These are phyloP conservation scores for Polydrusus pterygomalis DNA, from an alignment of 2,888 invertebrate genomes.

Conservation along the genomic window DNA sequence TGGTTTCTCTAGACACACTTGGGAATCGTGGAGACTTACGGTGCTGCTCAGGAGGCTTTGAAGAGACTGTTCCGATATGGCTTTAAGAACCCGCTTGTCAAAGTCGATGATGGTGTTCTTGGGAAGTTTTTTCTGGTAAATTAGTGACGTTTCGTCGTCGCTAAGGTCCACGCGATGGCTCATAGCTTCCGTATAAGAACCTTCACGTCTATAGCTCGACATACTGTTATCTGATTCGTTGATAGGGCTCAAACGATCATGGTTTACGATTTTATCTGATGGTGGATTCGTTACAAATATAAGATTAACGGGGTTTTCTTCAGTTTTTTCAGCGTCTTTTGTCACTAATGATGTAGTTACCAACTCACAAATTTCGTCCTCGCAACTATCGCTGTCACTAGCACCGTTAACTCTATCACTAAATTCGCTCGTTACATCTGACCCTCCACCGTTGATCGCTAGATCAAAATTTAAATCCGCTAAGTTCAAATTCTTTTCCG, in stretches of 20 bases:
- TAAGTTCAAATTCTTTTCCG: constrained; percentile 71
- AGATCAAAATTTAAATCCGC: constrained; percentile 63
- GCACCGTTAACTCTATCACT: constrained; percentile 11
- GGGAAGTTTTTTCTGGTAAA: constrained; percentile 72
- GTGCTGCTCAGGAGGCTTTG: constrained; percentile 64
- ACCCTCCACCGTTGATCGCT: constrained; percentile 4
- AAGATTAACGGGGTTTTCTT: neutral
- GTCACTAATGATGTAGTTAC: neutral
- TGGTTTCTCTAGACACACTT: constrained; percentile 39
- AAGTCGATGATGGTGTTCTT: constrained; percentile 67
- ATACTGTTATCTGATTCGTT: constrained; percentile 46
- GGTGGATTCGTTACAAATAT: neutral
- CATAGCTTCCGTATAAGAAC: constrained; percentile 71
- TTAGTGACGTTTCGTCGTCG: constrained; percentile 75
- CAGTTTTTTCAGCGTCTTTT: neutral
- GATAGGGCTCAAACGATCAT: constrained; percentile 16
- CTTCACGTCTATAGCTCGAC: constrained; percentile 67
- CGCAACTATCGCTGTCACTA: neutral
- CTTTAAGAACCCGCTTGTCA: constrained; percentile 68
- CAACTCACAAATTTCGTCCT: constrained; percentile 4
- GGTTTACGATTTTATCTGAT: neutral
- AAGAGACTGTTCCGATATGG: constrained; percentile 70
- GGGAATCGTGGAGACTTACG: constrained; percentile 52
- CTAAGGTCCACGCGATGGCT: constrained; percentile 68
- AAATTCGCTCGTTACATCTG: neutral